A percentile compares a stretch with the other conserved stretches of the same genome.
phyloP scores from a whole-genome alignment of 2,888 invertebrate species.

The Sycophila texana region DNA sequence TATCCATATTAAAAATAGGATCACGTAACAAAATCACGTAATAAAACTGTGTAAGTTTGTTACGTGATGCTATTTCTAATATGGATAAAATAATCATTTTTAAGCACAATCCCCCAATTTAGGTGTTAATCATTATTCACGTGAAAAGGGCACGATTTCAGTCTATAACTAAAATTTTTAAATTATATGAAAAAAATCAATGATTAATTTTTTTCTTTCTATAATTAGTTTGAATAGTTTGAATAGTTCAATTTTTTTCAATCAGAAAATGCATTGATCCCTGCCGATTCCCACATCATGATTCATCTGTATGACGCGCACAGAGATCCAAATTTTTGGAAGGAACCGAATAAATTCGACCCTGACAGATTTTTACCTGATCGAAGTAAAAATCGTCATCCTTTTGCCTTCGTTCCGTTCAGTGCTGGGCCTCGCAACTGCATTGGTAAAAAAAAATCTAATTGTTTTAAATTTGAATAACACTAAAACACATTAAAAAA shows the following conservation, averaged over 20 bases:
- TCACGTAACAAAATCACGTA: no score
- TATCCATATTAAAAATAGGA: no score
- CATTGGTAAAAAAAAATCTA: slow-evolving; percentile 37
- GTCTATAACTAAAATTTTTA: no score
- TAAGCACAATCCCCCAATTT: no score
- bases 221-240: background rate
- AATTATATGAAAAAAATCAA: no score
- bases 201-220: background rate
- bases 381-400: slow-evolving; percentile 20
- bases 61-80: no score
- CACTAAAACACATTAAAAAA: no score
- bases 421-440: slow-evolving; percentile 45
- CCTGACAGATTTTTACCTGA: slow-evolving; percentile 48
- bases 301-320: slow-evolving; percentile 32
- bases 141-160: no score
- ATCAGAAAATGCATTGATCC: slow-evolving; percentile 45
- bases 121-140: no score
- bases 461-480: background rate
- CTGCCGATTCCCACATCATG: slow-evolving; percentile 33
- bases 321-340: slow-evolving; percentile 49
- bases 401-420: slow-evolving; percentile 38
- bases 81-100: no score
- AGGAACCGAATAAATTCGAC: slow-evolving; percentile 38
- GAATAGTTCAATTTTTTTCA: no score
- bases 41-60: no score